Conservation (phyloP, 2,888 invertebrate species). For the Panopea generosa region DNA sequence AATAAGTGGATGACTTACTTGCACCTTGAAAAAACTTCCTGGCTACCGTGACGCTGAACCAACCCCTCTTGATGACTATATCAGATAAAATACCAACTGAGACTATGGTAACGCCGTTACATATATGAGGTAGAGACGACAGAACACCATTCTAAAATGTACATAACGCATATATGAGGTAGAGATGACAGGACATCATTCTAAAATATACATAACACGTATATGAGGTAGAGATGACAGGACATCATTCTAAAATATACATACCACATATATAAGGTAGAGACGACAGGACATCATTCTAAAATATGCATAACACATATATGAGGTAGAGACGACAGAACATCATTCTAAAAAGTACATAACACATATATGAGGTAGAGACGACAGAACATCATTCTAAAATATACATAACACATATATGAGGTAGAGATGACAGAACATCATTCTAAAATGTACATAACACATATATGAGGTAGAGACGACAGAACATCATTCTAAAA, state of each 20-base stretch:
- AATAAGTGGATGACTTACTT: conserved; percentile 10
- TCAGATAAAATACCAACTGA: conserved; percentile 8
- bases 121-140: conserved; percentile 5
- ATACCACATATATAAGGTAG: conserved; percentile 11
- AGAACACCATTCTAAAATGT: conserved; percentile 5
- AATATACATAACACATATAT: too few species aligned
- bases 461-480: too few species aligned
- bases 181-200: not conserved
- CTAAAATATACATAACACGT: not conserved
- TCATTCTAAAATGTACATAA: conserved; percentile 3
- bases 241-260: too few species aligned
- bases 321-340: too few species aligned
- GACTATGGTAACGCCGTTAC: not conserved
- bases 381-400: too few species aligned
- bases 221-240: too few species aligned
- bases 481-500: too few species aligned
- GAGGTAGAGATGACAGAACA: not conserved
- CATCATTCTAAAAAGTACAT: too few species aligned
- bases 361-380: too few species aligned
- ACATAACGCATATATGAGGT: conserved; percentile 8
- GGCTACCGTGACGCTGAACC: not conserved
- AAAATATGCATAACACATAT: not conserved
- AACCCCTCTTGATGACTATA: not conserved
- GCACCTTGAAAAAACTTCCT: conserved; percentile 9
- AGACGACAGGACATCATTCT: conserved; percentile 1